Conservation (phyloP, 2,797 vertebrate species). For the Ciconia nigra region DNA sequence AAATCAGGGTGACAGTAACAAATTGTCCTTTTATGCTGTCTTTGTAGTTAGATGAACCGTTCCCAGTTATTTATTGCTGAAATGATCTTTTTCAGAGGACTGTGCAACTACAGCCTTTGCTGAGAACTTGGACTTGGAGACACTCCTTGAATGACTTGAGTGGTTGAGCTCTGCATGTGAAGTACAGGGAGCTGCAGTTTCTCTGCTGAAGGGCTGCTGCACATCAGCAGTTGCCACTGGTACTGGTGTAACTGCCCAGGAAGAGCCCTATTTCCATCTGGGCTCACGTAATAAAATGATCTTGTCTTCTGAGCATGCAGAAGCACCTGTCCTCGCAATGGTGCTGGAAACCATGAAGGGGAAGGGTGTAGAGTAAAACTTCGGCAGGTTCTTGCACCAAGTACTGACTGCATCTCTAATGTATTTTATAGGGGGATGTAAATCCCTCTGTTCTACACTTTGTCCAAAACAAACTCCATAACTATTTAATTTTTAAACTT, state of each 20-base stretch:
- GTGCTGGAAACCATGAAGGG: background rate
- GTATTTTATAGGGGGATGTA: background rate
- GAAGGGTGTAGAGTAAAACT: background rate
- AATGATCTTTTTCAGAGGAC: background rate
- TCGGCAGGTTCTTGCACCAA: background rate
- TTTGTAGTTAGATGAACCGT: background rate
- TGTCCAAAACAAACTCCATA: background rate
- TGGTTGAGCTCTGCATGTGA: background rate
- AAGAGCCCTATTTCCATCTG: background rate
- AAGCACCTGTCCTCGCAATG: accelerated
- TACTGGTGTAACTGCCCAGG: background rate
- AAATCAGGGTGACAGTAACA: background rate
- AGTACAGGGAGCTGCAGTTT: background rate
- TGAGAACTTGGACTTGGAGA: background rate
- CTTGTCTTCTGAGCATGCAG: background rate
- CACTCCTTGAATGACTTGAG: background rate
- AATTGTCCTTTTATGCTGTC: background rate
- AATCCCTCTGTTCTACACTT: background rate
- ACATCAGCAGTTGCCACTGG: background rate
- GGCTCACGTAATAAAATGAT: background rate
- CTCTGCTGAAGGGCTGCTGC: background rate
- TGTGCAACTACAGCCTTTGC: background rate
- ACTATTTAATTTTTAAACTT: background rate
- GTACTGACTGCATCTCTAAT: background rate
- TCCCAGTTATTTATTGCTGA: background rate